Evolutionary conservation across 2,797 vertebrate species (phyloP).

Genomic region (Podarcis siculus): DNA sequence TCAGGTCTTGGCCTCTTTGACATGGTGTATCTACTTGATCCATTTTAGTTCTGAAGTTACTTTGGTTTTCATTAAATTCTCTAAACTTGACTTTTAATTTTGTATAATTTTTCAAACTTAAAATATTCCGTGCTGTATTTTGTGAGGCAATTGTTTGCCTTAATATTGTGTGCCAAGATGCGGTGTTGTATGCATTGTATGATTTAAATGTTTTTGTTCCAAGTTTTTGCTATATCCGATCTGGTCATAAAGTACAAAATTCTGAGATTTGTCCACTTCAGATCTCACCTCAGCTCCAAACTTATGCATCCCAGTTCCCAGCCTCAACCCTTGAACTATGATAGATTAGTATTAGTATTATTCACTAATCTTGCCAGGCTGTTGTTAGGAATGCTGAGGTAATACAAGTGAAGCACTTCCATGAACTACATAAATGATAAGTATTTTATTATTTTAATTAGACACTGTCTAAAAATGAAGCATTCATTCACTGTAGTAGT

Average conservation of each 20-base stretch:
- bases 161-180: slow-evolving; percentile 27
- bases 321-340: not conserved
- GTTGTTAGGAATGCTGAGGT: not conserved
- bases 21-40: not conserved
- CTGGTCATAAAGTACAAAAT: not conserved
- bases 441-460: not conserved
- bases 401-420: not conserved
- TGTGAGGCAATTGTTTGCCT: slow-evolving; percentile 21
- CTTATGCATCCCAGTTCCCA: not conserved
- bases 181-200: slow-evolving; percentile 31
- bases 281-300: not conserved
- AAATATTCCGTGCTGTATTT: slow-evolving; percentile 52
- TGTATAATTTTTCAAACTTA: not conserved
- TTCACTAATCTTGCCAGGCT: not conserved
- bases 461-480: not conserved
- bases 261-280: not conserved
- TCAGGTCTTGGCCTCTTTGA: not conserved
- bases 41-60: slow-evolving; percentile 31
- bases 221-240: slow-evolving; percentile 29
- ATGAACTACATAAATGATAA: not conserved
- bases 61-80: slow-evolving; percentile 47
- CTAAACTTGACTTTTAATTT: slow-evolving; percentile 24
- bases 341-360: not conserved
- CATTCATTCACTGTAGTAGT: fast-evolving
- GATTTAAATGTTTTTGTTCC: slow-evolving; percentile 30